phyloP scores from a whole-genome alignment of 2,113 vertebrate species.

The Excalfactoria chinensis region DNA sequence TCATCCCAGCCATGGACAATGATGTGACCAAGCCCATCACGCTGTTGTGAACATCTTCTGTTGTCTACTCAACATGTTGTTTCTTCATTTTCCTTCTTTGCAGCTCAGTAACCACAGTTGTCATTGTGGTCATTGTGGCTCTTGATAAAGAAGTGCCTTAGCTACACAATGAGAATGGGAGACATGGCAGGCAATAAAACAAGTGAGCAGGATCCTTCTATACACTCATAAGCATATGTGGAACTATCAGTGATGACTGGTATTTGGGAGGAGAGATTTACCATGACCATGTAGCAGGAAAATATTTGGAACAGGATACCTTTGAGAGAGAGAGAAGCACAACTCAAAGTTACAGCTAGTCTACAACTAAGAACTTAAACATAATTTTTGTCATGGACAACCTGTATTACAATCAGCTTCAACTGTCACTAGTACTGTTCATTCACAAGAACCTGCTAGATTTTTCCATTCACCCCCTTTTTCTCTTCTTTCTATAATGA shows the following conservation, averaged over 20 bases:
- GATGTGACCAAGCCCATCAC: not conserved
- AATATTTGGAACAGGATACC: not conserved
- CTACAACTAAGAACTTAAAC: not conserved
- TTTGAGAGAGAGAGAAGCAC: not conserved
- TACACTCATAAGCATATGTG: not conserved
- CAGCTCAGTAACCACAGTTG: conserved; percentile 19
- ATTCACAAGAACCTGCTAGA: not conserved
- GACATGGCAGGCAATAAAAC: not conserved
- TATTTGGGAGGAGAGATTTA: not conserved
- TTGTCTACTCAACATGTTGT: not conserved
- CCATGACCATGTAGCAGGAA: not conserved
- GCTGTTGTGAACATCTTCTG: conserved; percentile 15
- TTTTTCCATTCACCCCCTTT: not conserved
- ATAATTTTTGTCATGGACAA: not conserved
- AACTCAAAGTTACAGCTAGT: not conserved
- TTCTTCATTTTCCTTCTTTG: conserved; percentile 22
- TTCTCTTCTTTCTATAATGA: not conserved
- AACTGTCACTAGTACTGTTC: not conserved
- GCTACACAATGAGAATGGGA: not conserved
- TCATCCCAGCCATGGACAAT: not conserved
- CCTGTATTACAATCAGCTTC: not conserved
- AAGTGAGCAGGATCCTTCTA: not conserved
- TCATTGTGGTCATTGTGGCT: not conserved
- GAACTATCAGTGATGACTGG: not conserved
- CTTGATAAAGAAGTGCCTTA: conserved; percentile 24